These are phyloP conservation scores for Rhabdomys dilectus DNA, from an alignment of 2,113 vertebrate species.

Conservation along the genomic window DNA sequence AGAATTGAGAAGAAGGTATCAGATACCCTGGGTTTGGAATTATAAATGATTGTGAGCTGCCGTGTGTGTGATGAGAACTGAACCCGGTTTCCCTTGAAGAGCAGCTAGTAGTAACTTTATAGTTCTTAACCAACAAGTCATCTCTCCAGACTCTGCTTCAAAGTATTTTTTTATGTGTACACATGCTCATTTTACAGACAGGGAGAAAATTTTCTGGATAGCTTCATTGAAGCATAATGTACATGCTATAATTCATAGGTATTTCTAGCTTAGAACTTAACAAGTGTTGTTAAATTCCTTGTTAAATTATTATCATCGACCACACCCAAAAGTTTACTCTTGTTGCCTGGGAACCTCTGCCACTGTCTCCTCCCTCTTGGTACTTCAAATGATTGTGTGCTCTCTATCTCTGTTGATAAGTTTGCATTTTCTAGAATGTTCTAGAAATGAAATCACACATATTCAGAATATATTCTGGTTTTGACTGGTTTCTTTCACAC, in stretches of 20 bases:
- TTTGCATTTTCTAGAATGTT: constrained; percentile 3
- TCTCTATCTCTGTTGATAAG: not conserved
- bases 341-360: not conserved
- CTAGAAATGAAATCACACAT: not conserved
- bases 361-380: not conserved
- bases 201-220: not conserved
- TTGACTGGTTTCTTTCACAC: not conserved
- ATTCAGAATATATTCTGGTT: not conserved
- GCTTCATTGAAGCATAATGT: not conserved
- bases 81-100: not conserved
- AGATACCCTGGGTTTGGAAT: not conserved
- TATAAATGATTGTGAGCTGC: not conserved
- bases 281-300: not conserved
- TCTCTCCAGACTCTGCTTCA: not conserved
- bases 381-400: not conserved
- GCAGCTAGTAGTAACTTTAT: not conserved
- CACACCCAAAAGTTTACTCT: not conserved
- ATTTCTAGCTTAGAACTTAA: not conserved
- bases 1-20: not conserved
- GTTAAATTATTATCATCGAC: not conserved
- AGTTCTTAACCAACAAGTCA: not conserved
- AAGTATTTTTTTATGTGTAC: not conserved
- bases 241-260: too few species aligned
- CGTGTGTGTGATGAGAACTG: not conserved
- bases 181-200: not conserved